Conservation (phyloP, 2,113 vertebrate genomes). For the Montifringilla adamsi region DNA sequence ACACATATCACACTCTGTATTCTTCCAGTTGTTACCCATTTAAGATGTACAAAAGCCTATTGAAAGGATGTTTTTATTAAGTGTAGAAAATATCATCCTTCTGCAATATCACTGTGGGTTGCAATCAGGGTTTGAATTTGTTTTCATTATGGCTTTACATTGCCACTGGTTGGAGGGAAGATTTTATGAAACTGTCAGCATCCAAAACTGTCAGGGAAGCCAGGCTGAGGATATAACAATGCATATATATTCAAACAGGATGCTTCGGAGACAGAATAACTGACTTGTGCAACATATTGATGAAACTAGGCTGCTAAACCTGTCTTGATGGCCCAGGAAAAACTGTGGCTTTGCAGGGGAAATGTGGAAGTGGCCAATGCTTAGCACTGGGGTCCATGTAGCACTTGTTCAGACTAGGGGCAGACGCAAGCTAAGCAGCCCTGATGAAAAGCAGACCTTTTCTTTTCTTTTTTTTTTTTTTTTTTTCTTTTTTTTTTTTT, state of each 20-base stretch:
- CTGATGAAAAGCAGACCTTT: neutral
- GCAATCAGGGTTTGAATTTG: neutral
- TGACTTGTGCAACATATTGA: neutral
- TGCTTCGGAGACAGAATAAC: neutral
- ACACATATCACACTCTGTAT: neutral
- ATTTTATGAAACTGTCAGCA: constrained; percentile 12
- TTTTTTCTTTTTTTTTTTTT: neutral
- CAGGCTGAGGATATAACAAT: neutral
- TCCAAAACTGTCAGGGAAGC: neutral
- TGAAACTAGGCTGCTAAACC: neutral
- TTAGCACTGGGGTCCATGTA: neutral
- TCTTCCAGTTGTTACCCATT: neutral
- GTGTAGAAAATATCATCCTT: neutral
- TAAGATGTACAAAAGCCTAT: neutral
- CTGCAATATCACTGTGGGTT: neutral
- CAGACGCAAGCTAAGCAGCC: neutral
- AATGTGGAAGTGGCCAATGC: neutral
- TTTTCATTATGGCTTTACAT: constrained; percentile 4
- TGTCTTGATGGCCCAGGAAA: neutral
- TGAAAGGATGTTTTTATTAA: constrained; percentile 31
- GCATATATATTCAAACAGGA: neutral
- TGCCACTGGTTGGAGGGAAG: neutral
- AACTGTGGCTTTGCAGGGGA: neutral
- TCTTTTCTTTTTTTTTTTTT: neutral
- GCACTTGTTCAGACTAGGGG: neutral